phyloP scores from a whole-genome alignment of 2,888 invertebrate genomes.

The Drosophila mettleri region DNA sequence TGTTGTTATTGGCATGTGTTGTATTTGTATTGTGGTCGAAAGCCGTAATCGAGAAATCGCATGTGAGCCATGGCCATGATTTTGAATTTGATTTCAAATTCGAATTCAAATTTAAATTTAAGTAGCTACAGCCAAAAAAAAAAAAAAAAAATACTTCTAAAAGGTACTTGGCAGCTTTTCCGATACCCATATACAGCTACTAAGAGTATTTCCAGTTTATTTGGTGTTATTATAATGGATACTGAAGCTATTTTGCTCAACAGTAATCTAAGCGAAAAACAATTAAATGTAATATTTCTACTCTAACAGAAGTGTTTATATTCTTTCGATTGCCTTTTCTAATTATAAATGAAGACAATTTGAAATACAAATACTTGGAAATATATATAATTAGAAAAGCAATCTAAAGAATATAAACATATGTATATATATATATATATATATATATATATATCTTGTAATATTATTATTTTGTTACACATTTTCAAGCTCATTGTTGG shows the following conservation, averaged over 20 bases:
- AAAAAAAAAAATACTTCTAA: slow-evolving; percentile 30
- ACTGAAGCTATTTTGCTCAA: background rate
- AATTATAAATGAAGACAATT: too few species aligned
- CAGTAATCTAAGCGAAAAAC: background rate
- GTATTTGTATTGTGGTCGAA: slow-evolving; percentile 43
- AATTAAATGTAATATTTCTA: background rate
- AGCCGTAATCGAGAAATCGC: slow-evolving; percentile 74
- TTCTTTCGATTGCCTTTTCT: too few species aligned
- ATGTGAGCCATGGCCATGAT: slow-evolving; percentile 79
- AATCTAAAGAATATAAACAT: too few species aligned
- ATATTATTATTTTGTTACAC: too few species aligned
- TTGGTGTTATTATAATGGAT: background rate
- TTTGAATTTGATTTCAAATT: slow-evolving; percentile 66
- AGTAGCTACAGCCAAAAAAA: slow-evolving; percentile 46
- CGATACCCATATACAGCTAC: slow-evolving; percentile 31
- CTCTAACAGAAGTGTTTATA: background rate
- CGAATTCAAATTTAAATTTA: slow-evolving; percentile 53
- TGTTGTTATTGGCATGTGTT: slow-evolving; percentile 38
- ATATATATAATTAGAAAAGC: too few species aligned
- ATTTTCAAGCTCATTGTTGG: too few species aligned
- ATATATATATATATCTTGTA: too few species aligned
- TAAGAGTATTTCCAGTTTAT: slow-evolving; percentile 23
- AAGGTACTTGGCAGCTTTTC: slow-evolving; percentile 54
- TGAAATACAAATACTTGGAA: too few species aligned
- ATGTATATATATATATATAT: too few species aligned